Evolutionary conservation across 2,797 vertebrate genomes (phyloP).

Genomic region (Cetoscarus ocellatus): DNA sequence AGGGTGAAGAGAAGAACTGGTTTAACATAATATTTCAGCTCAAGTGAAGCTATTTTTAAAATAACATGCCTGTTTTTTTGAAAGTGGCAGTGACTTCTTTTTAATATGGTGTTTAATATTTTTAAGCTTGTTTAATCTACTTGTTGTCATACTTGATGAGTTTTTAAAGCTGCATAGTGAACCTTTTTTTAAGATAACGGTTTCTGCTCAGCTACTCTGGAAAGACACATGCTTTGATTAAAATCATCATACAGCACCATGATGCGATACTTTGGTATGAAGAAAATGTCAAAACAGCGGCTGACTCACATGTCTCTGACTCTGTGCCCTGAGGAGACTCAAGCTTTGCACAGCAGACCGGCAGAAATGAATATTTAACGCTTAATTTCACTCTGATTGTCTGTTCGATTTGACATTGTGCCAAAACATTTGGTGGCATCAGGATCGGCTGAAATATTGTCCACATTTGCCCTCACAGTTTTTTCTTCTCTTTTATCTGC

Average conservation of each 20-base stretch:
- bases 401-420: slow-evolving; percentile 1
- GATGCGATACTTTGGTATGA: background rate
- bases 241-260: background rate
- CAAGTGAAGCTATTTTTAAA: background rate
- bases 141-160: background rate
- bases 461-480: background rate
- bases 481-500: slow-evolving; percentile 35
- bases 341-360: background rate
- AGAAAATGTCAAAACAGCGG: background rate
- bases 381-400: background rate
- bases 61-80: background rate
- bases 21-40: background rate
- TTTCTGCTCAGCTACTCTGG: background rate
- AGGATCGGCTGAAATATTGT: slow-evolving; percentile 3
- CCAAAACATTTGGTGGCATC: background rate
- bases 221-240: background rate
- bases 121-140: background rate
- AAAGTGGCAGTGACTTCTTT: background rate
- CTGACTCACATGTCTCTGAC: background rate
- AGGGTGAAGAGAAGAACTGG: background rate
- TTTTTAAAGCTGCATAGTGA: background rate
- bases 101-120: background rate
- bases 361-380: background rate
- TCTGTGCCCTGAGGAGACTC: background rate
- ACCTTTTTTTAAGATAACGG: background rate